Percentiles rank a stretch among this genome's conserved stretches.
Evolutionary conservation across 2,888 invertebrate species (phyloP).

Genomic region (Macrophya annulata): DNA sequence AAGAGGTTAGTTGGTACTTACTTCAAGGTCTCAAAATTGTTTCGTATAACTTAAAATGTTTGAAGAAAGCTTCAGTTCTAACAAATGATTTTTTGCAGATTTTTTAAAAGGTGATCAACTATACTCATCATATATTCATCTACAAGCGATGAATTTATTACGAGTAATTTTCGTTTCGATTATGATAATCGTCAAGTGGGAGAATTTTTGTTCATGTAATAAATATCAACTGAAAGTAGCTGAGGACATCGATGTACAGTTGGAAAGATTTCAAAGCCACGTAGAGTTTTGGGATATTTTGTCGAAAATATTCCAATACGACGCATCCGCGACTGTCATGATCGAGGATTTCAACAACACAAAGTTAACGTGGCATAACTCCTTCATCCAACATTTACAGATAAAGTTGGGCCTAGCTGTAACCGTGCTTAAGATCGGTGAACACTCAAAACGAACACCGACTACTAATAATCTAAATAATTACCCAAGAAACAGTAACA

Average conservation of each 20-base stretch:
- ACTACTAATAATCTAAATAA: background rate
- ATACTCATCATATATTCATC: background rate
- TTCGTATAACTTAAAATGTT: background rate
- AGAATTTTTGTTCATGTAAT: background rate
- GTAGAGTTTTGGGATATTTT: background rate
- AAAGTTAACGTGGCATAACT: background rate
- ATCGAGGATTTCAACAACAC: too few species aligned
- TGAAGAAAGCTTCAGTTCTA: background rate
- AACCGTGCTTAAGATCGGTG: background rate
- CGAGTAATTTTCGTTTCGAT: background rate
- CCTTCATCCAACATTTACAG: background rate
- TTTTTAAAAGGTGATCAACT: background rate
- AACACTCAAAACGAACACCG: background rate
- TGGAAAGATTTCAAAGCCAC: too few species aligned
- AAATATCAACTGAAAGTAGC: background rate
- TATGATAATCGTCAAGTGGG: conserved; percentile 6
- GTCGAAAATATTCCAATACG: conserved; percentile 4
- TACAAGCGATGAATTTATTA: conserved; percentile 10
- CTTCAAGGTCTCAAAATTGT: background rate
- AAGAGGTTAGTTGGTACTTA: background rate
- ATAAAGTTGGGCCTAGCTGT: background rate
- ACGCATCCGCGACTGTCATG: conserved; percentile 13
- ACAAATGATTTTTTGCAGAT: background rate
- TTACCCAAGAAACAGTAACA: background rate
- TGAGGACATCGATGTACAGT: background rate